Base-by-base conservation (phyloP, 2,888 invertebrate genomes). In the Hyposoter dolosus region DNA sequence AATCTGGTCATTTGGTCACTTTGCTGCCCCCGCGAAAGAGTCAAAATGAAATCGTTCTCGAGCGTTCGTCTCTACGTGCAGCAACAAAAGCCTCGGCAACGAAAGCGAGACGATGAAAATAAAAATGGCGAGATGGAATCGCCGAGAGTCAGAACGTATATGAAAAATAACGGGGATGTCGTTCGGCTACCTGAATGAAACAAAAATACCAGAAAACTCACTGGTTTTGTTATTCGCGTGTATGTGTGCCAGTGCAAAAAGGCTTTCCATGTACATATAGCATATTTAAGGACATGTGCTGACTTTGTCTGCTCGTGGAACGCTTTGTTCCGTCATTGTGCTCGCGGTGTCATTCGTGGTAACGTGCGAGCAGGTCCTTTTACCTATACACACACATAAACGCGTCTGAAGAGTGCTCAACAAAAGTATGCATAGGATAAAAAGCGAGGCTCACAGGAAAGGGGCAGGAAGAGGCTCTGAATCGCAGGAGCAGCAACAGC, bases 81-180 rank as follows among this genome's bases (percentile, higher is more conserved):
- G 35, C 60, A 53, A 71, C 17, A 71, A 40, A 77, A 19, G 19
- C 56, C 28, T 28, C 53, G 68, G 40, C 65, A 15, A 9, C 66
- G 80, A 72, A 63, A 35, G 74, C 17, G 53, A 63, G 66, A 63
- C 80, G 80, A 45, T 66, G 83, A 90, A 89, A 91, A 89, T 90
- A 92, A 93, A 93, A 93, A 93, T 93, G 93, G 89, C 91, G 87
- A 88, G 93, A 94, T 94, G 93, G 93, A 91, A 93, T 93, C 93
- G 91, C 91, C 89, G 88, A 89, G 89, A 84, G 89, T 92, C 91
- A 92, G 93, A 93, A 93, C 92, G 91, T 90, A 1, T 28, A 92
- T 93, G 93, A 94, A 91, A 93, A 93, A 93, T 93, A 92, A 92
- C 91, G 90, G 89, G 91, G 90, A 90, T 93, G 91, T 93, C 92